Base-by-base conservation (phyloP, 1,140 invertebrate species). In the Dryas iulia region DNA sequence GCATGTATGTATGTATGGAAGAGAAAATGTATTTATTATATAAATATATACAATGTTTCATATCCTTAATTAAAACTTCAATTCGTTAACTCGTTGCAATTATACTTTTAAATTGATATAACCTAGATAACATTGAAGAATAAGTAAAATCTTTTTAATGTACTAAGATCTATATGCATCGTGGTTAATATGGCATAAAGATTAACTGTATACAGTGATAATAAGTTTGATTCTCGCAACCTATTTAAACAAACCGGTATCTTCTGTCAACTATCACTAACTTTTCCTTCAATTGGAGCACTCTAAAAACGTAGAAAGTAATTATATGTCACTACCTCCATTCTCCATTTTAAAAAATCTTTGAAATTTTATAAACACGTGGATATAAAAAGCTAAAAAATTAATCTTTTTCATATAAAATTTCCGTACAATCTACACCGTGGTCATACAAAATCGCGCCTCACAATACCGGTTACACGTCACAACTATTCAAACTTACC, bases 391-490 rank as follows among this genome's bases (percentile, higher is more conserved):
- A 14, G n/a, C n/a, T n/a, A n/a, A n/a, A 4, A 14, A 39, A 39
- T n/a, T 39, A 14, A 39, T 18, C n/a, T 8, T 7, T n/a, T n/a
- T n/a, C 7, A 39, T 39, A 39, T 39, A 39, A 39, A 18, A 39
- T 39, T 39, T 7, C 14, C 39, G 6, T 47, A 47, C n/a, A 18
- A 33, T 23, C 28, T 64, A 56, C 26, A 58, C 54, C n/a, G 70
- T 57, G 64, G 70, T 72, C 70, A 72, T 67, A 72, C 64, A 56
- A 61, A 71, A 59, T 53, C 62, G 25, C 69, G 53, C 21, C 58
- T 62, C 8, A 53, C 25, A 60, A 66, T 58, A 54, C 69, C 39
- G 52, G 62, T 47, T 47, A 47, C 39, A 47, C 39, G 39, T 47
- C 14, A 47, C 14, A n/a, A 47, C 14, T 47, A 47, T 47, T 47